Conservation (phyloP, 1,140 invertebrate species). For the Pogonognathellus flavescens region DNA sequence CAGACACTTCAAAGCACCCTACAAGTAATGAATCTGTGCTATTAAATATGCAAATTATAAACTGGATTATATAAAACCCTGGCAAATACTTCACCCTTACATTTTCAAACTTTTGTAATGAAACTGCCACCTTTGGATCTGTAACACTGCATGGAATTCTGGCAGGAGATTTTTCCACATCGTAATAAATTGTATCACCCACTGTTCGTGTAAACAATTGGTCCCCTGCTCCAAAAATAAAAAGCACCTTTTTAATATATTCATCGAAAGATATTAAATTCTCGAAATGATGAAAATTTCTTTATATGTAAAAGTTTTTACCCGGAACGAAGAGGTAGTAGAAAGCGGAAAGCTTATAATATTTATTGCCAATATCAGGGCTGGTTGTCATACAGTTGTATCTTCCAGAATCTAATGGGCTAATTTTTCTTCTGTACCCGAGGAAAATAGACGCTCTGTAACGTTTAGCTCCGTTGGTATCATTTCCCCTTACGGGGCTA, state of each 20-base stretch:
- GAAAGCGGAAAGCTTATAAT: conserved; percentile 55
- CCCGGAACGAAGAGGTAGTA: conserved; percentile 56
- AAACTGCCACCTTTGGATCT: conserved; percentile 53
- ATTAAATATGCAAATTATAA: too few species aligned
- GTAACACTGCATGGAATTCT: conserved; percentile 58
- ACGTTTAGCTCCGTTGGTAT: conserved; percentile 54
- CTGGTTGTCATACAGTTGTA: conserved; percentile 59
- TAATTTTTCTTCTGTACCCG: conserved; percentile 35
- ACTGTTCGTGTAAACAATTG: conserved; percentile 50
- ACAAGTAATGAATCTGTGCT: too few species aligned
- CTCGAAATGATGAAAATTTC: too few species aligned
- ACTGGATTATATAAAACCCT: too few species aligned
- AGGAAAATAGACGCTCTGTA: conserved; percentile 52
- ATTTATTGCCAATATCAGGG: conserved; percentile 54
- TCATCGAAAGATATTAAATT: background rate
- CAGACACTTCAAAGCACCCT: conserved; percentile 43
- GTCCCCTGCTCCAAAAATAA: conserved; percentile 36
- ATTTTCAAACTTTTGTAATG: conserved; percentile 55
- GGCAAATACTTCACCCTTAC: conserved; percentile 17
- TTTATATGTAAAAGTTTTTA: too few species aligned
- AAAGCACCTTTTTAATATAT: background rate
- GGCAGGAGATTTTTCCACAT: conserved; percentile 55
- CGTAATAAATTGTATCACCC: conserved; percentile 48
- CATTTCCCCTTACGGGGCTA: conserved; percentile 12
- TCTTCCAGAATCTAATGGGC: conserved; percentile 44